These are phyloP conservation scores for Oxyteleia sp. DNA, from an alignment of 2,888 invertebrate species.

Conservation along the genomic window DNA sequence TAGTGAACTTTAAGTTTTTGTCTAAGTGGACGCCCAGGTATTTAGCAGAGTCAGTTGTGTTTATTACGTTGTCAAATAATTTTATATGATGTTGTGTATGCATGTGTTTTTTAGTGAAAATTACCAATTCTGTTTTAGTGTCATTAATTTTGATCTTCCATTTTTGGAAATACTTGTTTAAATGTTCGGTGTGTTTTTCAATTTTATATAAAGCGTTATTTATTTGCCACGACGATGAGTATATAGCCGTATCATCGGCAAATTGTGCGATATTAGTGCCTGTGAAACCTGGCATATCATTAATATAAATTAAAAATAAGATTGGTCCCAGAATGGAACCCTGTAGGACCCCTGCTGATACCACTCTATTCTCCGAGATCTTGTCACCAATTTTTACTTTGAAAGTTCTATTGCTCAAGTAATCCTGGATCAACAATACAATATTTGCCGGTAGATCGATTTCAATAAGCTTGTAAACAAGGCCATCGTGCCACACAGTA, in stretches of 20 bases:
- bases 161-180: conserved; percentile 9
- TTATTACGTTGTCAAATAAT: no score
- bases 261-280: not conserved
- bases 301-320: conserved; percentile 5
- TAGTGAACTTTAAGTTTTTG: not conserved
- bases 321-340: conserved; percentile 19
- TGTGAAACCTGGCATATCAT: not conserved
- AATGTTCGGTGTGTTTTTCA: not conserved
- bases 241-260: conserved; percentile 21
- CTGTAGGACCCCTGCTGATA: conserved; percentile 23
- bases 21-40: conserved; percentile 15
- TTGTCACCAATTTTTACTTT: not conserved
- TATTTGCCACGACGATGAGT: not conserved
- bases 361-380: not conserved
- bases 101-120: not conserved
- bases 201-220: not conserved
- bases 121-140: conserved; percentile 22
- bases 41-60: not conserved
- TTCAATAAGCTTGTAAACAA: conserved; percentile 11
- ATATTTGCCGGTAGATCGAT: not conserved
- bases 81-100: not conserved
- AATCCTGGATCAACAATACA: not conserved
- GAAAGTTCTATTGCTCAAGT: not conserved
- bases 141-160: conserved; percentile 38
- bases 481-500: conserved; percentile 10